phyloP scores from a whole-genome alignment of 2,113 vertebrate species.

The Psammodynastes pulverulentus region DNA sequence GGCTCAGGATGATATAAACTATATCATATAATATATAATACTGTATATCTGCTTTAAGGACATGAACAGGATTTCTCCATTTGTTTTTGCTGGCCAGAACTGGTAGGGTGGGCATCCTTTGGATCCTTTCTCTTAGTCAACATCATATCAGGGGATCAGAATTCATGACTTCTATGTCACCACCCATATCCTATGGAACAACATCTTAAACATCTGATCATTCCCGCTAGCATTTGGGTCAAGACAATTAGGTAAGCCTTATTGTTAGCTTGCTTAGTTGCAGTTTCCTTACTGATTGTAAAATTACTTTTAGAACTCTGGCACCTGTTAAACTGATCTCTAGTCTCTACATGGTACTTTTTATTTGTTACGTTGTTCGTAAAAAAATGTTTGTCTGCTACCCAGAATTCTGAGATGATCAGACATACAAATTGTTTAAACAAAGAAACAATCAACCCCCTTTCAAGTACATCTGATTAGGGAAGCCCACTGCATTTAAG shows the following conservation, averaged over 20 bases:
- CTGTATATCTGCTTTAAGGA: not conserved
- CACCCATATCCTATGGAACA: not conserved
- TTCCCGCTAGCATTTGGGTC: not conserved
- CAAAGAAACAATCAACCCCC: not conserved
- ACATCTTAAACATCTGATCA: not conserved
- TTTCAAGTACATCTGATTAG: not conserved
- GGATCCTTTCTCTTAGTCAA: not conserved
- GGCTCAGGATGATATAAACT: not conserved
- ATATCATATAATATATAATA: not conserved
- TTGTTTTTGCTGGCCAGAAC: not conserved
- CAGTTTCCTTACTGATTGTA: not conserved
- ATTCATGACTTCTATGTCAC: not conserved
- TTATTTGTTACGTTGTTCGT: not conserved
- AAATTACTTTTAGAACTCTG: not conserved
- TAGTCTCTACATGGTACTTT: not conserved
- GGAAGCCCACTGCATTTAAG: not conserved
- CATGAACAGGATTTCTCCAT: not conserved
- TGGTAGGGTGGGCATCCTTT: not conserved
- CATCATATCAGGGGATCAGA: not conserved
- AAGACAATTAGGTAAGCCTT: not conserved
- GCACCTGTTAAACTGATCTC: not conserved
- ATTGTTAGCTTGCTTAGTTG: not conserved
- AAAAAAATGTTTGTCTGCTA: not conserved
- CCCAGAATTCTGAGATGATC: not conserved
- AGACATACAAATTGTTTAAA: not conserved